A percentile compares a stretch with the other conserved stretches of the same genome.
phyloP scores from a whole-genome alignment of 2,797 vertebrate species.

The Myotis planiceps region DNA sequence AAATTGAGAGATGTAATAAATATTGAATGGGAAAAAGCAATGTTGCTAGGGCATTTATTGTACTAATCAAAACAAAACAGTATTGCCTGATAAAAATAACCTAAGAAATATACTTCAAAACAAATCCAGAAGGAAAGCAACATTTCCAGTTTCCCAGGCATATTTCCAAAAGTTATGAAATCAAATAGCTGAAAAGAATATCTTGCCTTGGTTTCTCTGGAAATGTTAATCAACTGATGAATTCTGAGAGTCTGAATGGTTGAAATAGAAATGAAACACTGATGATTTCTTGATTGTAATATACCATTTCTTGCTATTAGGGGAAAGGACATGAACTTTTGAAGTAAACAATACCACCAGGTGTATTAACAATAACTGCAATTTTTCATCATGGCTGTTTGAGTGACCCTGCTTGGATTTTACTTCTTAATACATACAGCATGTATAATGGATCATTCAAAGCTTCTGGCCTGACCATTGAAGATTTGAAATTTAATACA shows the following conservation, averaged over 20 bases:
- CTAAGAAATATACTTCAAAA: neutral
- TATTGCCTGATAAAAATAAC: neutral
- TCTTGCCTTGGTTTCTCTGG: neutral
- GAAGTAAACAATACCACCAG: neutral
- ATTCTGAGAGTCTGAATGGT: neutral
- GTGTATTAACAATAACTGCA: neutral
- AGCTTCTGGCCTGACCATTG: neutral
- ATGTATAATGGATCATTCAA: conserved; percentile 5
- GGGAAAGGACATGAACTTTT: neutral
- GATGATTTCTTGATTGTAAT: neutral
- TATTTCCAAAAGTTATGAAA: neutral
- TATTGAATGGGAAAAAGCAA: neutral
- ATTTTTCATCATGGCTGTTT: neutral
- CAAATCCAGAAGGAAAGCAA: neutral
- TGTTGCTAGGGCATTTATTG: neutral
- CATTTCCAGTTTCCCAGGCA: neutral
- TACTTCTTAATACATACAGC: neutral
- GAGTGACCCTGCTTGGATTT: neutral
- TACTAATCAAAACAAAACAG: neutral
- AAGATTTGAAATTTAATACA: neutral
- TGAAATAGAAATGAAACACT: neutral
- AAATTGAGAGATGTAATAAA: neutral
- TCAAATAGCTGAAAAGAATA: neutral
- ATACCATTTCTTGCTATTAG: neutral
- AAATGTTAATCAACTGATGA: neutral